Base-by-base conservation (phyloP, 2,113 vertebrate genomes). In the Empidonax traillii region DNA sequence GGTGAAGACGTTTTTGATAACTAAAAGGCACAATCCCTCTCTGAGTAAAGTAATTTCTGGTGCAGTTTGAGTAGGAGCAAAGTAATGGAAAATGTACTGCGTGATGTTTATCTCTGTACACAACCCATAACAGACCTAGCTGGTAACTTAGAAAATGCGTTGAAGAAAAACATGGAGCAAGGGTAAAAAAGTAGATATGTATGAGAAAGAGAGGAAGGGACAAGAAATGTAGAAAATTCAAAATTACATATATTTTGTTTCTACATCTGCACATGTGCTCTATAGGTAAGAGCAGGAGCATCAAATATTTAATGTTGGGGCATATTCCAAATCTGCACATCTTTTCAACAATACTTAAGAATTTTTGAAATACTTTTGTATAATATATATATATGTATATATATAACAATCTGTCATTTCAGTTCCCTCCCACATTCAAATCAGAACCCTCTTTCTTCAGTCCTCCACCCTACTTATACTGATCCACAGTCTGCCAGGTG, bases 91-190 rank as follows among this genome's bases (percentile, higher is more conserved):
- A 93, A 72, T 44, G 11, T 65, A 61, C 47, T 44, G 62, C 1
- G 0, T 19, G 11, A 37, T 63, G 51, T 94, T 91, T 84, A 41
- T 81, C 43, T 84, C 68, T 39, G 35, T 81, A 53, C 5, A 33
- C 39, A 89, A 30, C 24, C 35, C n/a, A 8, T 56, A 44, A 47
- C 5, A 92, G 53, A 65, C 22, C 4, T 43, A 75, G 18, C 8
- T 47, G 55, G 43, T 63, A 89, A 78, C 14, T 22, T 59, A 78
- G 69, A 93, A 95, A 95, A 83, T 37, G 41, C 31, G 53, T 91
- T 75, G 39, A 78, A 72, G 30, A 47, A 56, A 87, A 94, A 52
- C 6, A 61, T 6, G 33, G 12, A 75, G 19, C 15, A 67, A 74
- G 24, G 65, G 6, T 28, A 94, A 85, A 84, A 58, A 53, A 15